Percentiles rank a stretch among this genome's conserved stretches.
Evolutionary conservation across 2,113 vertebrate genomes (phyloP).

Genomic region (Vimba vimba): DNA sequence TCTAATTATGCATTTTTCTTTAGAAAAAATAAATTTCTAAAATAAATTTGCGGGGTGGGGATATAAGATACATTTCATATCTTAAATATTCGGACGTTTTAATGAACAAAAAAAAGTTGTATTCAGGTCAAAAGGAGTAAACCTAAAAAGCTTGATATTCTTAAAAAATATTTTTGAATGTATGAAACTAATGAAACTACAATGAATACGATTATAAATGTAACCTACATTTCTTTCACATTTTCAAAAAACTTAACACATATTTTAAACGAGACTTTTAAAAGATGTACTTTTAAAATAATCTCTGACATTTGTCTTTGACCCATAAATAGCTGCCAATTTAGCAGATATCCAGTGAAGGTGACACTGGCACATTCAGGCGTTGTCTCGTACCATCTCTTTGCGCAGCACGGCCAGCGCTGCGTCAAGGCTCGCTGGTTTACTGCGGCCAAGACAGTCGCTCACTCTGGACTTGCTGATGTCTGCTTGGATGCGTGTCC

Average conservation of each 20-base stretch:
- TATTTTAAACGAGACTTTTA: background rate
- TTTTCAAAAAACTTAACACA: background rate
- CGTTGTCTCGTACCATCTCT: slow-evolving; percentile 74
- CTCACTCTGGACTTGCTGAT: slow-evolving; percentile 71
- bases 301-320: background rate
- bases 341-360: background rate
- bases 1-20: too few species aligned
- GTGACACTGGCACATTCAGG: background rate
- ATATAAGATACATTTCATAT: too few species aligned
- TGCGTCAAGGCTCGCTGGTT: slow-evolving; percentile 76
- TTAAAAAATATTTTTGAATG: too few species aligned
- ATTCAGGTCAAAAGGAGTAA: background rate
- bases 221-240: too few species aligned
- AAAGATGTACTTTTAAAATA: background rate
- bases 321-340: background rate
- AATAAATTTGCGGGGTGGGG: too few species aligned
- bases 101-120: background rate
- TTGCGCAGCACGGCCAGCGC: slow-evolving; percentile 80
- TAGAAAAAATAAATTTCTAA: too few species aligned
- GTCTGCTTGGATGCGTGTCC: slow-evolving; percentile 81
- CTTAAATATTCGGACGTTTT: too few species aligned
- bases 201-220: background rate
- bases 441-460: slow-evolving; percentile 64
- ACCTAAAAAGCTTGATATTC: too few species aligned
- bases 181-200: too few species aligned